Base-by-base conservation (phyloP, 2,797 vertebrate genomes). In the Acipenser oxyrinchus region DNA sequence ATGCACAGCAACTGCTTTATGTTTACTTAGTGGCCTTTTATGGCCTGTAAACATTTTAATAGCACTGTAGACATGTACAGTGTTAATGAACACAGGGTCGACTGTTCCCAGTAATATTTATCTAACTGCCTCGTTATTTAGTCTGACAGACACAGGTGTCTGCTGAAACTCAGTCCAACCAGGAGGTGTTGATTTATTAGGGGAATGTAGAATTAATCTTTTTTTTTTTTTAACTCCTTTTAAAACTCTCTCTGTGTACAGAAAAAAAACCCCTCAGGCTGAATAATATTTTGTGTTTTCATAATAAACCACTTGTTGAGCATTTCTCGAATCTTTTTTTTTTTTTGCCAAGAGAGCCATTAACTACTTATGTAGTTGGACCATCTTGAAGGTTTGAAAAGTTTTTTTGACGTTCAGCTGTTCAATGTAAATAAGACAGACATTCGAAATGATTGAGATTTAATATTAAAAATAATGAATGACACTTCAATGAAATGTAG, bases 11-110 rank as follows among this genome's bases (percentile, higher is more conserved):
- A 62, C 15, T 62, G 60, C 18, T 15, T 15, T 48, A 23, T 37
- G 60, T 62, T 62, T 62, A 62, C 18, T 62, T 37, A 62, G 18
- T 62, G 60, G n/a, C 18, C 48, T 73, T 70, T 77, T 75, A 72
- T 72, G 71, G 76, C 77, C 7, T 51, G 78, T 83, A 77, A 86
- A 86, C 78, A 84, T 69, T 75, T 78, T 83, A 86, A 84, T 84
- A 84, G 82, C 75, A 72, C 75, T 74, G 66, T 63, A 60, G 55
- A 71, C 49, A 50, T 48, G 48, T 52, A 51, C 53, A 71, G 74
- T 76, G 74, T 73, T 62, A 75, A 71, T 69, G 79, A 86, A 90
- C 85, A 88, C 85, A 83, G 78, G 73, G 37, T 15, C 76, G 75
- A 83, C 83, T 89, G 85, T 89, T 86, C 69, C 55, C 0, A 37